Evolutionary conservation across 2,113 vertebrate species (phyloP).

Genomic region (Tonatia bakeri): DNA sequence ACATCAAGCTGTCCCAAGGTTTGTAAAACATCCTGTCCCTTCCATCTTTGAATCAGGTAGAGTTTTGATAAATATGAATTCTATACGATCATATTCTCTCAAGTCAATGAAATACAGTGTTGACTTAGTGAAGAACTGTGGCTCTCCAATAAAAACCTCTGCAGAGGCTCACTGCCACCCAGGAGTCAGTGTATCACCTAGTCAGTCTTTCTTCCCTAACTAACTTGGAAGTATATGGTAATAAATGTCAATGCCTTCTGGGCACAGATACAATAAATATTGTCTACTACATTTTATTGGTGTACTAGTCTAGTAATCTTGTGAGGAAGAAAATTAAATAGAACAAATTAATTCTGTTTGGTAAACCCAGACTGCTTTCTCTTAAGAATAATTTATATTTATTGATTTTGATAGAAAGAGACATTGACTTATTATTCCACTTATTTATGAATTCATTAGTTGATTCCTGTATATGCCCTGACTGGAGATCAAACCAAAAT

Average conservation of each 20-base stretch:
- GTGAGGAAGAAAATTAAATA: slow-evolving; percentile 13
- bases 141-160: not conserved
- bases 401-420: too few species aligned
- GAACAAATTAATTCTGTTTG: not conserved
- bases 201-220: not conserved
- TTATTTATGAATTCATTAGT: too few species aligned
- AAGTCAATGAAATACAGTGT: not conserved
- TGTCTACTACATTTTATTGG: not conserved
- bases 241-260: not conserved
- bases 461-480: too few species aligned
- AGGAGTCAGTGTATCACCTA: not conserved
- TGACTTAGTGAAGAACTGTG: not conserved
- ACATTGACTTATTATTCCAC: too few species aligned
- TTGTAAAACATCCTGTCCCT: not conserved
- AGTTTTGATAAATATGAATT: not conserved
- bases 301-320: not conserved
- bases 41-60: not conserved
- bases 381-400: too few species aligned
- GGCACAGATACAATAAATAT: not conserved
- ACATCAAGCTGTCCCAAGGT: not conserved
- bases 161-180: not conserved
- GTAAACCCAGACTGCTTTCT: not conserved
- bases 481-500: too few species aligned
- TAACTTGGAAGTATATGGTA: not conserved
- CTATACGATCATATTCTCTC: not conserved